A percentile compares a stretch with the other conserved stretches of the same genome.
Conservation (phyloP, 2,113 vertebrate species). For the Bucco capensis region DNA sequence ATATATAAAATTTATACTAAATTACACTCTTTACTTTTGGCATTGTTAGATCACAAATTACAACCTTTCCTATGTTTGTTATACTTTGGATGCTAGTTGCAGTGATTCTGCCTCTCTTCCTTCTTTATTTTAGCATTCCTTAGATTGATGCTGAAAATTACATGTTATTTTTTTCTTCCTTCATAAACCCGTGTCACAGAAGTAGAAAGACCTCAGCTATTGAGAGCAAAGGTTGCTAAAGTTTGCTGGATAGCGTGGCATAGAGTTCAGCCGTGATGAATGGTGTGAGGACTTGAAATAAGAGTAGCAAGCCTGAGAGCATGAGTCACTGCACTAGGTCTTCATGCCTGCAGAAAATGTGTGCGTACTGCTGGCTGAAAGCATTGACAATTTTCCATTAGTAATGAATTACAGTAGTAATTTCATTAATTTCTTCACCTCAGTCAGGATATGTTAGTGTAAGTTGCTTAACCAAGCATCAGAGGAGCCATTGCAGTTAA, state of each 20-base stretch:
- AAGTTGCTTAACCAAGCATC: slow-evolving; percentile 76
- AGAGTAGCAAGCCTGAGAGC: slow-evolving; percentile 43
- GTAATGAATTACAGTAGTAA: slow-evolving; percentile 76
- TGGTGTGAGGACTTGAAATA: slow-evolving; percentile 43
- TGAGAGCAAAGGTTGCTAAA: slow-evolving; percentile 51
- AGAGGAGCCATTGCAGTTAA: slow-evolving; percentile 72
- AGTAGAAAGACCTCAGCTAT: slow-evolving; percentile 6
- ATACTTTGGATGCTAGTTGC: neutral
- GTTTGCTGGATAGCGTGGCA: neutral
- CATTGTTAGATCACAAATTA: neutral
- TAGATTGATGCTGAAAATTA: slow-evolving; percentile 54
- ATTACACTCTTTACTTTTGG: neutral
- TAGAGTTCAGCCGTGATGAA: neutral
- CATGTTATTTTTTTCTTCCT: slow-evolving; percentile 38
- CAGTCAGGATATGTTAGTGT: slow-evolving; percentile 69
- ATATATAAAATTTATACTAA: neutral
- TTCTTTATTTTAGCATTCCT: slow-evolving; percentile 17
- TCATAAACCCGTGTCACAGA: neutral
- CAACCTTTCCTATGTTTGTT: neutral
- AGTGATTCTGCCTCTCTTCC: neutral
- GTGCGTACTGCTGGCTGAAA: slow-evolving; percentile 61
- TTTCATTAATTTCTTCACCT: slow-evolving; percentile 80
- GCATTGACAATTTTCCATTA: slow-evolving; percentile 70
- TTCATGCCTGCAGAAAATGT: slow-evolving; percentile 42
- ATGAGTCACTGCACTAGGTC: slow-evolving; percentile 44